Conservation (phyloP, 1,140 invertebrate species). For the Acromyrmex heyeri region DNA sequence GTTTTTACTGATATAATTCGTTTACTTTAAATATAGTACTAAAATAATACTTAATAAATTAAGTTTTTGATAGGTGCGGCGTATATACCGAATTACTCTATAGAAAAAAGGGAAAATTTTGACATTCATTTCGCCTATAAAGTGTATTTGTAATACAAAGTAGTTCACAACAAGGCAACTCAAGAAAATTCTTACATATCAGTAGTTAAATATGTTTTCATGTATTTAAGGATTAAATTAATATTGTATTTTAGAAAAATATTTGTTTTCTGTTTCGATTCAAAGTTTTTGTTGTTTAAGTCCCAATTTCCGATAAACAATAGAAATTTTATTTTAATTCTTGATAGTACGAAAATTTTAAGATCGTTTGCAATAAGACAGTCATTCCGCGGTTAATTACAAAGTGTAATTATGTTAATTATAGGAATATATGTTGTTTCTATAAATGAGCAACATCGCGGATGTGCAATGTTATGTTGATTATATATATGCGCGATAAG, state of each 20-base stretch:
- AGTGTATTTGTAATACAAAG: background rate
- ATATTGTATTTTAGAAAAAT: background rate
- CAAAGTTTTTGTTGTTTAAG: background rate
- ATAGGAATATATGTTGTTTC: background rate
- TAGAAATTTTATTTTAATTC: background rate
- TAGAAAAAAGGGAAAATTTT: background rate
- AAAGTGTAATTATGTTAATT: constrained; percentile 36
- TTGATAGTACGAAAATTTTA: background rate
- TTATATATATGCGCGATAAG: constrained; percentile 14
- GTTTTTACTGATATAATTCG: too few species aligned
- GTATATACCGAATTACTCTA: background rate
- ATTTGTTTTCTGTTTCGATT: background rate
- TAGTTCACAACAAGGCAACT: background rate
- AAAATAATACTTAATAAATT: too few species aligned
- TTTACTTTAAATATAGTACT: too few species aligned
- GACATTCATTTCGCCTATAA: background rate
- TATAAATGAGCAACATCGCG: background rate
- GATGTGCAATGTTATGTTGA: constrained; percentile 11
- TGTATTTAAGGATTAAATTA: background rate
- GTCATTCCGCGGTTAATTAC: background rate
- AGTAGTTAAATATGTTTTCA: background rate
- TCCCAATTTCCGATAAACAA: background rate
- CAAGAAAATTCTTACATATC: background rate
- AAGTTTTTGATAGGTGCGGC: too few species aligned
- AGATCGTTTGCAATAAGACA: background rate